Evolutionary conservation across 2,113 vertebrate species (phyloP).

Genomic region (Polypterus bichir): DNA sequence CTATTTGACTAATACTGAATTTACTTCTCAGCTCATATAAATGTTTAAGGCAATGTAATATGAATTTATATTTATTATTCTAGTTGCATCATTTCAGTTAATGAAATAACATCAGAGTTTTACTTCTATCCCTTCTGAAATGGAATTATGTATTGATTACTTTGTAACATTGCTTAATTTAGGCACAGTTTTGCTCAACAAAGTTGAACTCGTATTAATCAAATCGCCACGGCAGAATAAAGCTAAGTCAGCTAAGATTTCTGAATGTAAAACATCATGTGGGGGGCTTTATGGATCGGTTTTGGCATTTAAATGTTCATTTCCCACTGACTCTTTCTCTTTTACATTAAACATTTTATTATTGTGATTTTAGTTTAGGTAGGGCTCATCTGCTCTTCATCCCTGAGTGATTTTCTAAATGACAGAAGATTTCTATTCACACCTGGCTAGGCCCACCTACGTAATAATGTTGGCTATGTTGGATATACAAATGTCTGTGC

Average conservation of each 20-base stretch:
- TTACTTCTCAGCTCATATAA: background rate
- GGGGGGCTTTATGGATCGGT: too few relatives aligned
- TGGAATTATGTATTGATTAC: slow-evolving; percentile 43
- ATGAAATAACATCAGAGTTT: slow-evolving; percentile 23
- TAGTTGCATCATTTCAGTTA: slow-evolving; percentile 22
- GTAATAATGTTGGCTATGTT: too few relatives aligned
- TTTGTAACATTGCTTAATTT: slow-evolving; percentile 30
- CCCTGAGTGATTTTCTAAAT: too few relatives aligned
- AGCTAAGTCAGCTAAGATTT: slow-evolving; percentile 18
- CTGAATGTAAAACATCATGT: background rate
- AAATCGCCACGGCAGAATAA: slow-evolving; percentile 21
- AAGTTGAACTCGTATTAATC: slow-evolving; percentile 30
- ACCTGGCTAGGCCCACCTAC: too few relatives aligned
- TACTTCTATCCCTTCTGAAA: slow-evolving; percentile 24
- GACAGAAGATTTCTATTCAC: too few relatives aligned
- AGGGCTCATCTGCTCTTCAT: too few relatives aligned
- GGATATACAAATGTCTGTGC: too few relatives aligned
- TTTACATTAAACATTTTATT: too few relatives aligned
- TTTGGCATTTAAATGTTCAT: too few relatives aligned
- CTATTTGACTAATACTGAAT: background rate
- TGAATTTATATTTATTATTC: background rate
- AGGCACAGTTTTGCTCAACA: slow-evolving; percentile 18
- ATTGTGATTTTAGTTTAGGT: too few relatives aligned
- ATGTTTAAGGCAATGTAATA: slow-evolving; percentile 3
- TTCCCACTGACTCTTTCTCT: too few relatives aligned